Evolutionary conservation across 1,140 invertebrate species (phyloP).

Genomic region (Aethina tumida): DNA sequence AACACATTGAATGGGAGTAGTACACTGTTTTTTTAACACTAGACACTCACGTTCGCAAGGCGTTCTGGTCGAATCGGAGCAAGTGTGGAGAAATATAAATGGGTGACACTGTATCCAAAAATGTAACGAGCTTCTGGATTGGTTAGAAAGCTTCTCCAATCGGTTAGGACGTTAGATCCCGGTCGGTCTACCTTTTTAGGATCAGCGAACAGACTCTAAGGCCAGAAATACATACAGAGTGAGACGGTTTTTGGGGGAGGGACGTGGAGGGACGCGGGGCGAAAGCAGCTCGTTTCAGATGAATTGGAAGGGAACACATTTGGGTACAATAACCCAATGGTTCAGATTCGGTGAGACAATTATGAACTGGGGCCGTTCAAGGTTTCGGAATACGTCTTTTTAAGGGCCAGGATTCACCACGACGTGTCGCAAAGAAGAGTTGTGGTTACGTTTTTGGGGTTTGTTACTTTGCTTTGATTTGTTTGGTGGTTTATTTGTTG

Average conservation of each 20-base stretch:
- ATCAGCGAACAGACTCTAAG: constrained; percentile 27
- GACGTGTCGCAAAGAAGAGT: too few species aligned
- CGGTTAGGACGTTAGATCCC: constrained; percentile 37
- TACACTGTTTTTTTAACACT: too few species aligned
- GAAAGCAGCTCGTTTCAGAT: constrained; percentile 13
- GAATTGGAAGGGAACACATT: constrained; percentile 13
- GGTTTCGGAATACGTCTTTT: too few species aligned
- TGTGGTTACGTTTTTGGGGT: too few species aligned
- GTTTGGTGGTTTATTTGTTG: too few species aligned
- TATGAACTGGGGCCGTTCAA: background rate
- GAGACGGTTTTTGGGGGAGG: constrained; percentile 2
- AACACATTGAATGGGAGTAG: too few species aligned
- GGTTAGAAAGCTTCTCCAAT: constrained; percentile 38
- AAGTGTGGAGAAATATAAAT: constrained; percentile 68
- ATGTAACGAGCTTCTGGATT: constrained; percentile 40
- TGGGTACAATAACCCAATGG: constrained; percentile 24
- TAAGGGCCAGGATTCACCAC: too few species aligned
- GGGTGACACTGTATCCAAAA: constrained; percentile 71
- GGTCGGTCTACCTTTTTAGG: constrained; percentile 56
- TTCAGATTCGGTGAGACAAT: constrained; percentile 15
- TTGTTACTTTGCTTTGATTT: too few species aligned
- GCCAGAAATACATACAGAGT: constrained; percentile 23
- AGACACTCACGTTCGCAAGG: constrained; percentile 80
- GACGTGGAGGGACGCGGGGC: constrained; percentile 13
- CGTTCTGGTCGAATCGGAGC: constrained; percentile 73